These are phyloP conservation scores for Pipistrellus kuhlii DNA, from an alignment of 2,797 vertebrate genomes.

Conservation along the genomic window DNA sequence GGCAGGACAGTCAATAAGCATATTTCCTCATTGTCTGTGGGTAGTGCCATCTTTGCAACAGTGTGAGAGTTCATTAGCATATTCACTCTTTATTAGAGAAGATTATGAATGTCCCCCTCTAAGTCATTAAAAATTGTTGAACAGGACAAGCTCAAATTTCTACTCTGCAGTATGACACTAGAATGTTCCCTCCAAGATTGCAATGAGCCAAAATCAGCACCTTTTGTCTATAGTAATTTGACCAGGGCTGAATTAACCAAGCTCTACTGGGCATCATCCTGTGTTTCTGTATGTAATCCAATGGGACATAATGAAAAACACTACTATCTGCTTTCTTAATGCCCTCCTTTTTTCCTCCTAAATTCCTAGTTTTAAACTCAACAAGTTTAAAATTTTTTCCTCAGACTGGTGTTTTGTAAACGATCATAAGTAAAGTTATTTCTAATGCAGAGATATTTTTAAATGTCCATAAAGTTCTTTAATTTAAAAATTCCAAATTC, in stretches of 20 bases:
- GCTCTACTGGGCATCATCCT: slow-evolving; percentile 42
- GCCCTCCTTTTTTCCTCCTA: not conserved
- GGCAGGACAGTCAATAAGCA: too few relatives aligned
- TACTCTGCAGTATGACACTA: slow-evolving; percentile 31
- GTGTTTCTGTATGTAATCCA: slow-evolving; percentile 27
- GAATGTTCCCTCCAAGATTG: slow-evolving; percentile 31
- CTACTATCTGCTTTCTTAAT: not conserved
- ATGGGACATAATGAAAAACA: slow-evolving; percentile 50
- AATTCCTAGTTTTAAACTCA: slow-evolving; percentile 36
- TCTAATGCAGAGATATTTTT: slow-evolving; percentile 47
- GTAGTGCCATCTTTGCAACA: too few relatives aligned
- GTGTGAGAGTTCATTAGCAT: too few relatives aligned
- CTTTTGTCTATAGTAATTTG: slow-evolving; percentile 18
- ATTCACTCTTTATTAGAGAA: too few relatives aligned
- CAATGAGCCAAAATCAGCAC: slow-evolving; percentile 40
- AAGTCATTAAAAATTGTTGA: slow-evolving; percentile 49
- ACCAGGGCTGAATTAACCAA: not conserved
- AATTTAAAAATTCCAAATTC: slow-evolving; percentile 61
- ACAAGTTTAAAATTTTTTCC: slow-evolving; percentile 29
- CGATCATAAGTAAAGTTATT: slow-evolving; percentile 9
- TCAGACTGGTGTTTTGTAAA: slow-evolving; percentile 43
- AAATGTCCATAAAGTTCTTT: slow-evolving; percentile 21
- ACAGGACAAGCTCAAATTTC: not conserved
- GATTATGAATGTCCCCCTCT: not conserved
- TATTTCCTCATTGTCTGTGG: too few relatives aligned